A percentile compares a stretch with the other conserved stretches of the same genome.
Conservation (phyloP, 2,113 vertebrate species). For the Brachyistius frenatus region DNA sequence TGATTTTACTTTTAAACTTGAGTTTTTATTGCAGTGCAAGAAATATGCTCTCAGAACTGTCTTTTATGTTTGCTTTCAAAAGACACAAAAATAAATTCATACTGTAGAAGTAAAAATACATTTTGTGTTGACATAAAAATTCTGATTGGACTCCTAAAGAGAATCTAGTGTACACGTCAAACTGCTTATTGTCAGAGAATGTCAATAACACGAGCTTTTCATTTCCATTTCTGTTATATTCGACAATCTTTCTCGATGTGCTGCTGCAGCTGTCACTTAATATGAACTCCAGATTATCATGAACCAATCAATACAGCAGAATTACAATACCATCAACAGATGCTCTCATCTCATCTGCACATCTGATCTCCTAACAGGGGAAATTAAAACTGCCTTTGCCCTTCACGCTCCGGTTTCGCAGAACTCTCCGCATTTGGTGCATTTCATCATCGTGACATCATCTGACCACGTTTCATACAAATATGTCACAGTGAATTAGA, state of each 20-base stretch:
- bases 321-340: background rate
- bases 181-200: too few species aligned
- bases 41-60: too few species aligned
- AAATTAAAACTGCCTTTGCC: conserved; percentile 55
- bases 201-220: too few species aligned
- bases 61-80: too few species aligned
- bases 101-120: too few species aligned
- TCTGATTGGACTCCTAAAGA: too few species aligned
- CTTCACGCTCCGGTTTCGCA: conserved; percentile 39
- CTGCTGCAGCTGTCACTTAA: background rate
- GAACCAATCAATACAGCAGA: conserved; percentile 32
- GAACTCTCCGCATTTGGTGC: conserved; percentile 19
- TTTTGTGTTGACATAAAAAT: too few species aligned
- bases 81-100: too few species aligned
- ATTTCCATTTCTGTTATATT: background rate
- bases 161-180: too few species aligned
- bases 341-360: conserved; percentile 23
- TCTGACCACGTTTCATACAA: conserved; percentile 21
- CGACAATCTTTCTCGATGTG: background rate
- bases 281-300: background rate
- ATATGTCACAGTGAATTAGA: conserved; percentile 49
- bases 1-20: too few species aligned
- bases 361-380: conserved; percentile 42
- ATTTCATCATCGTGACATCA: conserved; percentile 63
- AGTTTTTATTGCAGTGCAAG: too few species aligned